These are phyloP conservation scores for Lepus townsendii DNA, from an alignment of 2,797 vertebrate genomes.

Conservation along the genomic window DNA sequence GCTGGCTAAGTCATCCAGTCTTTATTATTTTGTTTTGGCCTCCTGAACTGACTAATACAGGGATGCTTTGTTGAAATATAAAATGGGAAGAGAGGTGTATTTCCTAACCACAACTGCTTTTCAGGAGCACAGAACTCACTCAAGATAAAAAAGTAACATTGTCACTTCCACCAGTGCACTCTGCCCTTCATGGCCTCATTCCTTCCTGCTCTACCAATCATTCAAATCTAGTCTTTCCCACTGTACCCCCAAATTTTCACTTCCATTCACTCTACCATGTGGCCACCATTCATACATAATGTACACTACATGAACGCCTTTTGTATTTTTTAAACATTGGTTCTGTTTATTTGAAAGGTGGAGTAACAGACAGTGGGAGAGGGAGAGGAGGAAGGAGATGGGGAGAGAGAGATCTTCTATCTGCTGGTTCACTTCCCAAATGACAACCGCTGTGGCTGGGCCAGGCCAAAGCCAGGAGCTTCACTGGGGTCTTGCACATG, in stretches of 20 bases:
- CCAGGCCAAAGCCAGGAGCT: no score
- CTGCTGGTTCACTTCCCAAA: no score
- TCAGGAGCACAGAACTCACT: not conserved
- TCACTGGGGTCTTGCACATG: no score
- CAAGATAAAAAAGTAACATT: not conserved
- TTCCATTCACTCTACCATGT: constrained; percentile 25
- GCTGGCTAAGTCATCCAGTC: not conserved
- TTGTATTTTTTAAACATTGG: no score
- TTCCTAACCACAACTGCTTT: constrained; percentile 34
- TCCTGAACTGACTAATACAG: not conserved
- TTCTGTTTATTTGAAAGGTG: no score
- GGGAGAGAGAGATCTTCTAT: no score
- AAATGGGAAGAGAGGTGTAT: not conserved
- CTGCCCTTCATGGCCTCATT: not conserved
- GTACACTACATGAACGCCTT: not conserved
- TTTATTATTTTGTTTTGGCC: not conserved
- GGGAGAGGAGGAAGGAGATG: no score
- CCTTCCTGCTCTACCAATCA: not conserved
- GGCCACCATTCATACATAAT: not conserved
- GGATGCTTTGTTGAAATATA: not conserved
- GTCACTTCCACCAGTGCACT: not conserved
- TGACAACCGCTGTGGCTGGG: no score
- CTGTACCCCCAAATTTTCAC: not conserved
- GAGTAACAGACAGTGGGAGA: no score
- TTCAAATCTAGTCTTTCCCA: constrained; percentile 3